These are phyloP conservation scores for Myotis brandtii DNA, from an alignment of 2,113 vertebrate genomes.

Conservation along the genomic window DNA sequence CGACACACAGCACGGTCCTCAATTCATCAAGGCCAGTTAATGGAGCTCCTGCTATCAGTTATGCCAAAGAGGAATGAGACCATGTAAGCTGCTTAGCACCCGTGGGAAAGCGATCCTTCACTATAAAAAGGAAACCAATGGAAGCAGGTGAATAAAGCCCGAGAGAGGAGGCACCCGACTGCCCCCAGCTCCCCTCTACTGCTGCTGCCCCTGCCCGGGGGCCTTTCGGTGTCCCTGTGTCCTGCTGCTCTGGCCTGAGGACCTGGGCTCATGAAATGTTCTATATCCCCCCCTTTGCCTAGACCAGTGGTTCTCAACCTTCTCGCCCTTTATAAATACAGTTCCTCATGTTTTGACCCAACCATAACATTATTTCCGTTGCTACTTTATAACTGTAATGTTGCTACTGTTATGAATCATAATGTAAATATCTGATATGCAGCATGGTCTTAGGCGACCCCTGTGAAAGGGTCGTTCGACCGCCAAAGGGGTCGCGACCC, in stretches of 20 bases:
- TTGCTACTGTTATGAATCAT: no score
- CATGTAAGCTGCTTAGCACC: neutral
- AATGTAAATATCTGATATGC: no score
- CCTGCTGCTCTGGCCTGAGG: neutral
- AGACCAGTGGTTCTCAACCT: no score
- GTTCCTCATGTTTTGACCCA: no score
- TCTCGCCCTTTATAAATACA: no score
- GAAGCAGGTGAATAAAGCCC: neutral
- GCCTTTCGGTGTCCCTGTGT: neutral
- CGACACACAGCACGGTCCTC: neutral
- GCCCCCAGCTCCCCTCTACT: no score
- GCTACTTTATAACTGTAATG: no score
- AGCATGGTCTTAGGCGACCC: no score
- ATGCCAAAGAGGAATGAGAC: neutral
- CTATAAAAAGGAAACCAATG: neutral
- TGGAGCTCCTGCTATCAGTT: neutral
- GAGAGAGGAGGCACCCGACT: neutral
- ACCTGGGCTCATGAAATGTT: neutral
- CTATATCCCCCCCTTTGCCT: fast-evolving
- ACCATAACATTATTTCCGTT: no score
- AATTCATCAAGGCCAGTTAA: no score
- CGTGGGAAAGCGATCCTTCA: neutral
- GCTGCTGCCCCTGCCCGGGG: fast-evolving
- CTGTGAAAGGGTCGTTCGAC: no score
- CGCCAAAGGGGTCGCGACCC: no score